These are phyloP conservation scores for Branchinecta sandiegonensis DNA, from an alignment of 2,888 invertebrate genomes.

Conservation along the genomic window DNA sequence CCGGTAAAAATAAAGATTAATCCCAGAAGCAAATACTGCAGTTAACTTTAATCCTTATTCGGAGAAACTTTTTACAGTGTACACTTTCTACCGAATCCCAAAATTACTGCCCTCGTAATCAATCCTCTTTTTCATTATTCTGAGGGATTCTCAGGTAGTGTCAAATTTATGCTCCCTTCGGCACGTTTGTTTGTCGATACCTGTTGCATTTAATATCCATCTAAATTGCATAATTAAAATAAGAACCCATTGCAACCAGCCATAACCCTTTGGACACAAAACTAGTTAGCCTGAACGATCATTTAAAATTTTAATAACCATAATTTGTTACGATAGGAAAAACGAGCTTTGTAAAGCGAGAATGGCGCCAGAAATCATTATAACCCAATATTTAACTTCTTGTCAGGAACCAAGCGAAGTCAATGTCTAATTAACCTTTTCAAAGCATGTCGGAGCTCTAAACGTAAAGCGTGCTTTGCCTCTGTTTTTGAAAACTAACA, in stretches of 20 bases:
- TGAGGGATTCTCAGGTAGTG: too few relatives aligned
- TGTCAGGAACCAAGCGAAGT: constrained; percentile 9
- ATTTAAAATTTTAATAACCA: constrained; percentile 9
- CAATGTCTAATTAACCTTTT: constrained; percentile 12
- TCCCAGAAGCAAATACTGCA: too few relatives aligned
- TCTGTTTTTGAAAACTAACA: too few relatives aligned
- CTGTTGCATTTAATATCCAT: constrained; percentile 6
- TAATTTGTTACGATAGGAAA: constrained; percentile 14
- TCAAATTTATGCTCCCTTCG: too few relatives aligned
- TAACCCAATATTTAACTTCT: constrained; percentile 12
- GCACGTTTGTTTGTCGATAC: not conserved
- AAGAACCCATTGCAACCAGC: constrained; percentile 6
- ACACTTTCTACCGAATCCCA: too few relatives aligned
- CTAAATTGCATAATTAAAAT: constrained; percentile 13
- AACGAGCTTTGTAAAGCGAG: constrained; percentile 7
- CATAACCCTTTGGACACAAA: constrained; percentile 13
- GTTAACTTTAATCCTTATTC: too few relatives aligned
- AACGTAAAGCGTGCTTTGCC: too few relatives aligned
- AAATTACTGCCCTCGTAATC: too few relatives aligned
- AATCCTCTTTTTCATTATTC: too few relatives aligned
- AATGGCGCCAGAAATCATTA: constrained; percentile 14
- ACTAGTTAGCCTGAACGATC: constrained; percentile 16
- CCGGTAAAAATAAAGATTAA: too few relatives aligned
- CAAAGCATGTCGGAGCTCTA: not conserved
- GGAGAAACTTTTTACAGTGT: too few relatives aligned